These are phyloP conservation scores for Plestiodon gilberti DNA, from an alignment of 2,113 vertebrate species.

Conservation along the genomic window DNA sequence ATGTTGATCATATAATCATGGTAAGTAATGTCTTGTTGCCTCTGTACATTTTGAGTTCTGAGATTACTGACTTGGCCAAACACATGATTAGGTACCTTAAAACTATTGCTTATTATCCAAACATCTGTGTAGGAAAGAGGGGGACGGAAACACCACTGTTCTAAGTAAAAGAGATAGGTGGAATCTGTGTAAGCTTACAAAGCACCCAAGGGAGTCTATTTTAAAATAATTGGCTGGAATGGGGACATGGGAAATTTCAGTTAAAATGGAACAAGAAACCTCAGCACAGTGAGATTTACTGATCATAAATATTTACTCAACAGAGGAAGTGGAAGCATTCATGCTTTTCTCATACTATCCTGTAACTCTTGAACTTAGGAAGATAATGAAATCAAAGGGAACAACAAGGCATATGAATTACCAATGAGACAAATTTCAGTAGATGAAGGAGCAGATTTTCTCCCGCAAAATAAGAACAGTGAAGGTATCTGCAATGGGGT, in stretches of 20 bases:
- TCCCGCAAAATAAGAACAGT: not conserved
- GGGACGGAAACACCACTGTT: not conserved
- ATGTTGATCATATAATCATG: too few species aligned
- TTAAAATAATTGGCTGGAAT: not conserved
- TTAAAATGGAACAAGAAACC: not conserved
- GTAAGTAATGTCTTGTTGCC: too few species aligned
- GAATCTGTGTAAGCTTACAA: not conserved
- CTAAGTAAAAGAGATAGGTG: not conserved
- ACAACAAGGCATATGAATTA: not conserved
- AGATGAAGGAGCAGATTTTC: not conserved
- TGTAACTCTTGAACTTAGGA: not conserved
- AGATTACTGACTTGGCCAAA: not conserved
- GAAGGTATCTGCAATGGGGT: not conserved
- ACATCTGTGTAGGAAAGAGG: rapidly evolving
- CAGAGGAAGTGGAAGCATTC: not conserved
- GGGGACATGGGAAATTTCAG: not conserved
- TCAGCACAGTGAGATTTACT: rapidly evolving
- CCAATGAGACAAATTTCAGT: not conserved
- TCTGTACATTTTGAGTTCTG: too few species aligned
- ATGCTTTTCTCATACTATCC: not conserved
- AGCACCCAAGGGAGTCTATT: not conserved
- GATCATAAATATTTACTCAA: not conserved
- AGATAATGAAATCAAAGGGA: not conserved
- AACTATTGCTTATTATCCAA: not conserved
- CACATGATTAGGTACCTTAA: not conserved